phyloP scores from a whole-genome alignment of 2,113 vertebrate species.

The Caretta caretta region DNA sequence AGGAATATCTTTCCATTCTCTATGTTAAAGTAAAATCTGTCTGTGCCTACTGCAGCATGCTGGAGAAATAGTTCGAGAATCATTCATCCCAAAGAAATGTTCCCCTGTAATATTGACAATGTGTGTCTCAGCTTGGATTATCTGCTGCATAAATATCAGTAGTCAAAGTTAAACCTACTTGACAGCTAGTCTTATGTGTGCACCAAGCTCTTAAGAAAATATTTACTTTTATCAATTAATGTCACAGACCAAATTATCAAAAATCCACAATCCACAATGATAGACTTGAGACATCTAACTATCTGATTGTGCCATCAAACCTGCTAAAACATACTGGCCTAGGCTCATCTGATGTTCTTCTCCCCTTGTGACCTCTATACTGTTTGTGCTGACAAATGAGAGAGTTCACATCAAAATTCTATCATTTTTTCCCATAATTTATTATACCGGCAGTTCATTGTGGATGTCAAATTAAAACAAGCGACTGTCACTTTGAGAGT shows the following conservation, averaged over 20 bases:
- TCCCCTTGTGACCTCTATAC: neutral
- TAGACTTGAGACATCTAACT: neutral
- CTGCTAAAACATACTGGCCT: neutral
- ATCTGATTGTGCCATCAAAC: neutral
- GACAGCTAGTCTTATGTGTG: neutral
- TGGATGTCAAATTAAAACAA: neutral
- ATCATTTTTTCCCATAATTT: neutral
- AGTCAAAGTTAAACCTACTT: neutral
- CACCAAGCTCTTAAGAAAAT: neutral
- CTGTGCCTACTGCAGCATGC: neutral
- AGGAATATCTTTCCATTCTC: neutral
- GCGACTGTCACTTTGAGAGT: conserved; percentile 16
- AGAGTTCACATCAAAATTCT: neutral
- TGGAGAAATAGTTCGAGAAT: neutral
- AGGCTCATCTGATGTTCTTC: neutral
- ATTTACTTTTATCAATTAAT: neutral
- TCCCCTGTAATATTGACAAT: neutral
- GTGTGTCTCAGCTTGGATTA: neutral
- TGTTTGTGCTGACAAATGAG: neutral
- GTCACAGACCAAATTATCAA: neutral
- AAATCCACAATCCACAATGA: neutral
- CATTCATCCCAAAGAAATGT: neutral
- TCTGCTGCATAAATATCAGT: neutral
- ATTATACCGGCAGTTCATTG: neutral
- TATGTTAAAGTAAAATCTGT: neutral